Evolutionary conservation across 1,140 invertebrate genomes (phyloP).

Genomic region (Chionoecetes opilio): DNA sequence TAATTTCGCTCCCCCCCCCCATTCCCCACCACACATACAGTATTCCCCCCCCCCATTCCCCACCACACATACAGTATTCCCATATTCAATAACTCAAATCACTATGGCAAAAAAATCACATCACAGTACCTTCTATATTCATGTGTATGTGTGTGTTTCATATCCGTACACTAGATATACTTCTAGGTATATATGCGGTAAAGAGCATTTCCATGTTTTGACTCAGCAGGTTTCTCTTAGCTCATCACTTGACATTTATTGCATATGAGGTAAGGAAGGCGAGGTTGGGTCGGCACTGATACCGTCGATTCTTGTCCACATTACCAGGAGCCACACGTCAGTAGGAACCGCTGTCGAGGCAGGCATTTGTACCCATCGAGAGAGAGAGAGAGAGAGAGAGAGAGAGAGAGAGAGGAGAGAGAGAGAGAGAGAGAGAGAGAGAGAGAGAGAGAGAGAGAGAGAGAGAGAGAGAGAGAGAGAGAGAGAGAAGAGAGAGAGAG

Average conservation of each 20-base stretch:
- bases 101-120: too few relatives aligned
- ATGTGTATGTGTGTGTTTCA: too few relatives aligned
- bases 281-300: background rate
- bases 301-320: background rate
- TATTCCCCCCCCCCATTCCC: too few relatives aligned
- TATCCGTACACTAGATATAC: too few relatives aligned
- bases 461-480: background rate
- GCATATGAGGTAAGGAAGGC: background rate
- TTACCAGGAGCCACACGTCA: background rate
- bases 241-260: background rate
- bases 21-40: too few relatives aligned
- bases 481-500: conserved; percentile 19
- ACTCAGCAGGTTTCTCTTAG: background rate
- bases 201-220: background rate
- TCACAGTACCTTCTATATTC: too few relatives aligned
- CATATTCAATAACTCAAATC: too few relatives aligned
- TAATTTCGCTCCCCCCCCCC: too few relatives aligned
- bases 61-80: too few relatives aligned
- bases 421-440: conserved; percentile 18
- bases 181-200: background rate
- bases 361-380: background rate
- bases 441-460: background rate
- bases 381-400: background rate
- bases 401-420: conserved; percentile 19
- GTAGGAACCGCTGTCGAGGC: background rate